A percentile compares a stretch with the other conserved stretches of the same genome.
phyloP scores from a whole-genome alignment of 2,797 vertebrate genomes.

The Mormyrus hasselquistii region DNA sequence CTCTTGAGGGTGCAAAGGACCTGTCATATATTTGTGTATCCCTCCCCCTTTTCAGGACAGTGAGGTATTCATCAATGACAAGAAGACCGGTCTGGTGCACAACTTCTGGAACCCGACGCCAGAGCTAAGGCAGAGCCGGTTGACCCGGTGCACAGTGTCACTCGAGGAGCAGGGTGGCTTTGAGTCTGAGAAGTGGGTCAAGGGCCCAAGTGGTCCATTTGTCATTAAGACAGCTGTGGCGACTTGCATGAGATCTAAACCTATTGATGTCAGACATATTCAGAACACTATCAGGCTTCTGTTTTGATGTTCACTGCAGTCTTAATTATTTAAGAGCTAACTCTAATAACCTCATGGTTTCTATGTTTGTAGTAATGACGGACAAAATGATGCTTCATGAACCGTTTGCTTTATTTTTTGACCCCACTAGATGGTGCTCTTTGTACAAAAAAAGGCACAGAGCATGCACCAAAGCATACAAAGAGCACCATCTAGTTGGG shows the following conservation, averaged over 20 bases:
- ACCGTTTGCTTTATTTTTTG: neutral
- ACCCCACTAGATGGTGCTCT: neutral
- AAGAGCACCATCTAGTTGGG: neutral
- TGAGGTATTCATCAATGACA: conserved; percentile 91
- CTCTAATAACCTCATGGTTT: neutral
- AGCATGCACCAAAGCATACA: neutral
- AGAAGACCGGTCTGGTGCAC: conserved; percentile 81
- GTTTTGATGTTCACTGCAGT: neutral
- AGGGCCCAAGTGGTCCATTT: neutral
- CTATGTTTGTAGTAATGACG: neutral
- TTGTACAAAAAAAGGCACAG: neutral
- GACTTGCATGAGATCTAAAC: neutral
- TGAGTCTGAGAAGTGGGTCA: conserved; percentile 84
- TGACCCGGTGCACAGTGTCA: conserved; percentile 82
- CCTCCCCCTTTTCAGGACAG: conserved; percentile 71
- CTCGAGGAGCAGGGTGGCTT: conserved; percentile 85
- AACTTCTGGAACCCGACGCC: conserved; percentile 88
- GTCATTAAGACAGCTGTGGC: neutral
- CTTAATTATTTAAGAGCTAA: neutral
- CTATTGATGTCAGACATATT: neutral
- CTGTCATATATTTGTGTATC: neutral
- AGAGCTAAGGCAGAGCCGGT: conserved; percentile 78
- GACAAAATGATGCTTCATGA: neutral
- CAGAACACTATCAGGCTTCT: neutral
- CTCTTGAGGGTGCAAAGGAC: neutral